phyloP scores from a whole-genome alignment of 2,888 invertebrate genomes.

The Rhyacophila evoluta region DNA sequence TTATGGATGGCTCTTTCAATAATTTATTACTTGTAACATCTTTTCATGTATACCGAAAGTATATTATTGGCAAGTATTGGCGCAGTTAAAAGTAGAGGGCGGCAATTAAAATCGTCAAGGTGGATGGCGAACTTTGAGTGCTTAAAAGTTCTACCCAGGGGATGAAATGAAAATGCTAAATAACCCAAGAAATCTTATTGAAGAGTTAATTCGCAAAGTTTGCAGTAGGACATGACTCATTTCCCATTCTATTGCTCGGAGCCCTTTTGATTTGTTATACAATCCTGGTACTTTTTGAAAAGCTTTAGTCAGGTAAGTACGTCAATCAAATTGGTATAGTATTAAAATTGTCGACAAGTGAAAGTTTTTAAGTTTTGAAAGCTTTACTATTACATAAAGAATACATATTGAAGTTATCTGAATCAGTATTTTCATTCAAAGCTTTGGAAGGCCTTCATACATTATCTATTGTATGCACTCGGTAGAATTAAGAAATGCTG shows the following conservation, averaged over 20 bases:
- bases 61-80: slow-evolving; percentile 19
- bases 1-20: too few species aligned
- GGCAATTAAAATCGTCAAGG: slow-evolving; percentile 24
- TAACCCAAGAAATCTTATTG: slow-evolving; percentile 22
- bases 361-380: not conserved
- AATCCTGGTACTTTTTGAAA: not conserved
- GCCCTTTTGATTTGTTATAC: not conserved
- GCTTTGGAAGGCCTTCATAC: too few species aligned
- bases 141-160: slow-evolving; percentile 12
- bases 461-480: too few species aligned
- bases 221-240: slow-evolving; percentile 1
- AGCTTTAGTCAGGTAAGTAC: not conserved
- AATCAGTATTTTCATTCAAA: too few species aligned
- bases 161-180: slow-evolving; percentile 24
- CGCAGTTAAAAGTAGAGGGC: slow-evolving; percentile 10
- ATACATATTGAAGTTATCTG: too few species aligned
- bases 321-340: not conserved
- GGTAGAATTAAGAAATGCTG: too few species aligned
- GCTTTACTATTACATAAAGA: too few species aligned
- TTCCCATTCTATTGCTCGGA: not conserved
- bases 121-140: slow-evolving; percentile 1
- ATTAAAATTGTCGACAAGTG: not conserved
- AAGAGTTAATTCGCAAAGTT: slow-evolving; percentile 20
- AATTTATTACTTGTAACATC: too few species aligned
- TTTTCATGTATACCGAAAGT: too few species aligned